These are phyloP conservation scores for Carterocephalus palaemon DNA, from an alignment of 2,888 invertebrate species.

Conservation along the genomic window DNA sequence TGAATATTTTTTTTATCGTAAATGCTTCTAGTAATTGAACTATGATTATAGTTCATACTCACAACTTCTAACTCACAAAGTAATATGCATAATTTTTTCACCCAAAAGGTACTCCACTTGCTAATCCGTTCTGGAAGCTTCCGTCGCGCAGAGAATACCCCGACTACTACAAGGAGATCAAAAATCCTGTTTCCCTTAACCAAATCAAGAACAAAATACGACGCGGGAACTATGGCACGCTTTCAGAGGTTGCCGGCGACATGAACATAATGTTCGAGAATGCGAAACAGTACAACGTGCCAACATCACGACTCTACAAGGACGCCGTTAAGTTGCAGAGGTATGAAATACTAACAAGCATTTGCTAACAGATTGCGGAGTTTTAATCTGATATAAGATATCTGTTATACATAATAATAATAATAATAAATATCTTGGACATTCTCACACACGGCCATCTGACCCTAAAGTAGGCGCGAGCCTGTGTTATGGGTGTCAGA, in stretches of 20 bases:
- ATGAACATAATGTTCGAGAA: slow-evolving; percentile 98
- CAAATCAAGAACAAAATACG: slow-evolving; percentile 93
- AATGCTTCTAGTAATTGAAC: too few species aligned
- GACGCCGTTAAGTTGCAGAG: slow-evolving; percentile 91
- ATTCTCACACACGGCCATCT: too few species aligned
- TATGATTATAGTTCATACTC: too few species aligned
- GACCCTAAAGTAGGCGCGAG: too few species aligned
- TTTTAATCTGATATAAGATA: too few species aligned
- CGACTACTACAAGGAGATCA: slow-evolving; percentile 98
- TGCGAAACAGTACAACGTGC: slow-evolving; percentile 91
- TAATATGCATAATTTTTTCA: background rate
- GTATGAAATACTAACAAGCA: too few species aligned
- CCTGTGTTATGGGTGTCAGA: too few species aligned
- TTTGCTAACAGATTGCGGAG: too few species aligned
- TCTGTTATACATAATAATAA: too few species aligned
- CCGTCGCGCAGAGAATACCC: slow-evolving; percentile 95
- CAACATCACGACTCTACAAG: slow-evolving; percentile 88
- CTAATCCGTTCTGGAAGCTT: slow-evolving; percentile 95
- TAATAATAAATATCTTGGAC: too few species aligned
- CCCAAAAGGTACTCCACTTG: slow-evolving; percentile 84
- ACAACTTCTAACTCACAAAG: too few species aligned
- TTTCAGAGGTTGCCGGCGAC: slow-evolving; percentile 94
- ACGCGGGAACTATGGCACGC: slow-evolving; percentile 88
- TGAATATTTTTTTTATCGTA: too few species aligned
- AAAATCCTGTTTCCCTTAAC: slow-evolving; percentile 95